Evolutionary conservation across 2,113 vertebrate genomes (phyloP).

Genomic region (Antechinus flavipes): DNA sequence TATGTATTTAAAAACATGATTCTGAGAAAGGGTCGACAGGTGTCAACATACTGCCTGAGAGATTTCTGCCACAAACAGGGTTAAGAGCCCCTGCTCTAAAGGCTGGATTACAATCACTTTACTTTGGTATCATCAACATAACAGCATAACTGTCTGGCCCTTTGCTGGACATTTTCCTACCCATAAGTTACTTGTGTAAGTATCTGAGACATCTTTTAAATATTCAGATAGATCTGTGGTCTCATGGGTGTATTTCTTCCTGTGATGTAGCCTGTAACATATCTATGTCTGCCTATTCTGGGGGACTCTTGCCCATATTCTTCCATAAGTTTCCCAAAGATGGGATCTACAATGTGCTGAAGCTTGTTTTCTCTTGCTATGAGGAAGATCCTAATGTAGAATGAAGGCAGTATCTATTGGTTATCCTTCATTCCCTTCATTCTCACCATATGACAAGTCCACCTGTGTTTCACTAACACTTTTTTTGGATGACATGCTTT

Average conservation of each 20-base stretch:
- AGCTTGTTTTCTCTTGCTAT: not conserved
- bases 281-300: not conserved
- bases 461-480: not conserved
- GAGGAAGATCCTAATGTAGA: not conserved
- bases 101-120: not conserved
- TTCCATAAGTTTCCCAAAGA: not conserved
- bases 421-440: not conserved
- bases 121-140: not conserved
- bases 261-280: not conserved
- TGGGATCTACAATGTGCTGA: not conserved
- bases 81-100: not conserved
- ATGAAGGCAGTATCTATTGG: not conserved
- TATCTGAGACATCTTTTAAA: not conserved
- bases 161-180: not conserved
- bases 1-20: not conserved
- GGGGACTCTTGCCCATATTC: not conserved
- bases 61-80: not conserved
- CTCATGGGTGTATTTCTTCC: not conserved
- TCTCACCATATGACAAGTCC: not conserved
- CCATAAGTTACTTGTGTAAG: not conserved
- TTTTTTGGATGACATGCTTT: not conserved
- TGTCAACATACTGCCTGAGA: not conserved
- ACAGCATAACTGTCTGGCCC: not conserved
- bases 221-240: not conserved
- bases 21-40: not conserved